Percentiles rank a stretch among this genome's conserved stretches.
Conservation (phyloP, 2,797 vertebrate genomes). For the Spinus olivaceus region DNA sequence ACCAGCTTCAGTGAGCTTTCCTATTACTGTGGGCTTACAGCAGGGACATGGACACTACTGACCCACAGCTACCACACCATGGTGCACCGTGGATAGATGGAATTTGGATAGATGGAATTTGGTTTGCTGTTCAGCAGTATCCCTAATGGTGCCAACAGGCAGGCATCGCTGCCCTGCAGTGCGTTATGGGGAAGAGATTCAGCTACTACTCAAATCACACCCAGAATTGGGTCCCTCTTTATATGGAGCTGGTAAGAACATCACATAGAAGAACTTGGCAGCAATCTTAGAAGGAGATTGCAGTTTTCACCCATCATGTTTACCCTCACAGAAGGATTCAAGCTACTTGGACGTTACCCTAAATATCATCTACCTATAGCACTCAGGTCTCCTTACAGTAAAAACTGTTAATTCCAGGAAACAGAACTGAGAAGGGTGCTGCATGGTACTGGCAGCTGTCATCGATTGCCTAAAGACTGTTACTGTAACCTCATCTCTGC, state of each 20-base stretch:
- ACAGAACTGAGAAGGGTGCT: background rate
- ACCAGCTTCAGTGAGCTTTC: background rate
- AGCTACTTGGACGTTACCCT: background rate
- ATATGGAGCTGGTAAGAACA: background rate
- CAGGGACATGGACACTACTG: background rate
- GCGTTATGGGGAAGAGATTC: background rate
- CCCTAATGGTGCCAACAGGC: background rate
- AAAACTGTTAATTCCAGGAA: background rate
- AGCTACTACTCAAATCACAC: accelerated
- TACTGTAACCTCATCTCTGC: background rate
- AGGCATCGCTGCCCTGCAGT: background rate
- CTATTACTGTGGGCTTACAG: background rate
- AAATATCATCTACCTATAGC: background rate
- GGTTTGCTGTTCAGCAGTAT: background rate
- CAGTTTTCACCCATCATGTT: background rate
- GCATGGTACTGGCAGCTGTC: background rate
- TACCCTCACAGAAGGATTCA: background rate
- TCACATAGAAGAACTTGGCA: background rate
- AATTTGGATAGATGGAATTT: background rate
- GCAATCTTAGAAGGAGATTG: background rate
- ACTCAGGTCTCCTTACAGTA: background rate
- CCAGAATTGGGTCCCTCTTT: background rate
- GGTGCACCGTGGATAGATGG: background rate
- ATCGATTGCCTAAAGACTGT: background rate
- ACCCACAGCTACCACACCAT: background rate